Evolutionary conservation across 1,140 invertebrate genomes (phyloP).

Genomic region (Pteromalus puparum): DNA sequence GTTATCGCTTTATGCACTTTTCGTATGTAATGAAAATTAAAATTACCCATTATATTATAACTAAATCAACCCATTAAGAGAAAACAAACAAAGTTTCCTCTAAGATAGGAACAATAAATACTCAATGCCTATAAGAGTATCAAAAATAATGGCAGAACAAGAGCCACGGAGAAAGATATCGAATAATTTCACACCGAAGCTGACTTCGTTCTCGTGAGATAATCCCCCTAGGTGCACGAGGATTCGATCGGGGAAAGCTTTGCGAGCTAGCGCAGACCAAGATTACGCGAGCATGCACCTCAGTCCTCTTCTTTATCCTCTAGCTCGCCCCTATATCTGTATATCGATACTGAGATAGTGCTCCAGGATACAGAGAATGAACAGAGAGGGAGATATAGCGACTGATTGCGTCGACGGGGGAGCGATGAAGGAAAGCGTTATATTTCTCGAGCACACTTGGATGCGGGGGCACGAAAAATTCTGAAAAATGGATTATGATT

Average conservation of each 20-base stretch:
- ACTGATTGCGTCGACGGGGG: no score
- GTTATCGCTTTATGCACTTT: no score
- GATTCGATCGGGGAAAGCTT: constrained; percentile 33
- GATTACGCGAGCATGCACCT: constrained; percentile 30
- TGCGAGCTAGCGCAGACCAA: constrained; percentile 6
- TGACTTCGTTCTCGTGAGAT: constrained; percentile 28
- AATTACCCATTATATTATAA: no score
- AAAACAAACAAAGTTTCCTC: no score
- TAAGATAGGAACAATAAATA: no score
- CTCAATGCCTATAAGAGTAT: no score
- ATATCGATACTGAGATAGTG: constrained; percentile 1
- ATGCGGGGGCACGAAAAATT: constrained; percentile 16
- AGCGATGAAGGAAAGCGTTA: neutral
- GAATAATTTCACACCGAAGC: constrained; percentile 37
- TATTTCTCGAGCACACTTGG: neutral
- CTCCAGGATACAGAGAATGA: no score
- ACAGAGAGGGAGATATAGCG: no score
- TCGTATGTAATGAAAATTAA: no score
- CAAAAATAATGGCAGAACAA: no score
- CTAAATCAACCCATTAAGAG: no score
- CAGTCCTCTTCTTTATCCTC: constrained; percentile 15
- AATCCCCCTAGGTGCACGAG: constrained; percentile 43
- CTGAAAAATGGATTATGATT: no score
- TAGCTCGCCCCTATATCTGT: neutral
- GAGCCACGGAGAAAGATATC: neutral